Evolutionary conservation across 2,888 invertebrate genomes (phyloP).

Genomic region (Conomelus anceps): DNA sequence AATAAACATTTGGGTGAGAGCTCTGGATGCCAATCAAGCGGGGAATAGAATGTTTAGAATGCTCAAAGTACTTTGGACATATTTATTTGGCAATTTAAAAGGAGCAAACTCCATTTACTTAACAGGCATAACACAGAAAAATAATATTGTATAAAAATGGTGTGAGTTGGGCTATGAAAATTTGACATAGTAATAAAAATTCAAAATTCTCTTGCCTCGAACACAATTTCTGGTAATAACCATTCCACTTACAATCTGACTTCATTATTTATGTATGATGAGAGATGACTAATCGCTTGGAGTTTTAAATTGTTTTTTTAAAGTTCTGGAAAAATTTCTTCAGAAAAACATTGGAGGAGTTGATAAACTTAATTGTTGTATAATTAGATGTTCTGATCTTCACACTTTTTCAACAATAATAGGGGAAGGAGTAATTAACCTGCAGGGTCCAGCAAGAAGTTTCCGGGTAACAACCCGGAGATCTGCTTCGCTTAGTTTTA

Average conservation of each 20-base stretch:
- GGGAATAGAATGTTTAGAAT: no score
- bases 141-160: no score
- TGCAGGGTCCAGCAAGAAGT: neutral
- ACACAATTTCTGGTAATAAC: no score
- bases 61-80: no score
- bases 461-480: neutral
- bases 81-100: no score
- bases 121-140: no score
- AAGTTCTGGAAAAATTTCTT: neutral
- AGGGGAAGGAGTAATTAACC: neutral
- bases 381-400: neutral
- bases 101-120: no score
- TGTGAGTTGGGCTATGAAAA: no score
- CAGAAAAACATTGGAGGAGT: neutral
- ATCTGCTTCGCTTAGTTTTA: neutral
- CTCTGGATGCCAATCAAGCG: no score
- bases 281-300: neutral
- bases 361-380: neutral
- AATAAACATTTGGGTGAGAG: no score
- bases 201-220: neutral
- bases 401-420: neutral
- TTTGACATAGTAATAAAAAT: neutral
- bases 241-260: neutral
- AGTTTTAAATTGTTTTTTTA: neutral
- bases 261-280: neutral